Evolutionary conservation across 2,797 vertebrate species (phyloP), one percentile per base, ranked within the genome.

Genomic region (Adrianichthys oophorus): DNA sequence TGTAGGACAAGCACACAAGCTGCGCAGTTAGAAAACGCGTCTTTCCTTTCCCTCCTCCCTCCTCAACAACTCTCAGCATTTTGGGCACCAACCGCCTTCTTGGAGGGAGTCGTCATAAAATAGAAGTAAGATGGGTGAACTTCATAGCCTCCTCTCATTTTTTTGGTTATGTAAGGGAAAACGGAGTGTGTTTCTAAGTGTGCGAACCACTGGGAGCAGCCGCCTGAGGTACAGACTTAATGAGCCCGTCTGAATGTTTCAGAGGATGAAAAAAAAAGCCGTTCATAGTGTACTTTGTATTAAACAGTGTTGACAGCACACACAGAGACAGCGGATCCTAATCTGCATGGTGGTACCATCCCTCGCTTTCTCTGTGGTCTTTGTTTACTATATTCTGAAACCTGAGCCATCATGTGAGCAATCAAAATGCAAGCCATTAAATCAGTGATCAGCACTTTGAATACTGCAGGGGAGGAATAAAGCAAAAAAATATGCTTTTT

Each of bases 71-170:
- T 50, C 76, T 60, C 60, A 68, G 53, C 59, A 76, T 70, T 32
- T 66, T 12, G 23, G 73, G 65, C 62, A 72, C 74, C 80, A 69
- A 74, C 79, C 79, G 82, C 67, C 70, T 76, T 72, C 69, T 75
- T 62, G 62, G 56, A 68, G 52, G 62, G 56, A 75, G 79, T 56
- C 62, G 58, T 66, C 42, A 60, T 59, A 50, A 52, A 65, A 61
- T 62, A 65, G 52, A 76, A 80, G 72, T 49, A 69, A 68, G 74
- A 85, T 47, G 76, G 68, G 72, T 76, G 77, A 85, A 86, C 84
- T 87, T 89, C 83, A 89, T 88, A 89, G 85, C 83, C 44, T 84
- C 79, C 65, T 69, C 76, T 81, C 75, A 76, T 85, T 82, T 87
- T 76, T 75, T 76, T 83, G 68, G 82, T 73, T 83, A 63, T 78